Percentiles rank a stretch among this genome's conserved stretches.
Evolutionary conservation across 2,113 vertebrate species (phyloP).

Genomic region (Parus major): DNA sequence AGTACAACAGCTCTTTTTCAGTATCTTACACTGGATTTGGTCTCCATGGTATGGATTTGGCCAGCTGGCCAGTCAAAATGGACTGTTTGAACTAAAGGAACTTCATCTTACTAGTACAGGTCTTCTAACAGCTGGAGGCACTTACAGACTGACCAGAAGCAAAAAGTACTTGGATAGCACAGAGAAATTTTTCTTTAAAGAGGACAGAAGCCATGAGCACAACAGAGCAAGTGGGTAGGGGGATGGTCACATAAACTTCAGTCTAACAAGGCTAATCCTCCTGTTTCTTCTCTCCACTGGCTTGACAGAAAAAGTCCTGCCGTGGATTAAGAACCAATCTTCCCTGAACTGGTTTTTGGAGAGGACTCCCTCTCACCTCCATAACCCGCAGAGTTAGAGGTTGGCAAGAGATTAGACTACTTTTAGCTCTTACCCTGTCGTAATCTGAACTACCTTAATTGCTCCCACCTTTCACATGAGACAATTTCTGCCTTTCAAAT

Average conservation of each 20-base stretch:
- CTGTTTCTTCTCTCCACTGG: neutral
- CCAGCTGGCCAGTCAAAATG: neutral
- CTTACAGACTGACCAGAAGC: neutral
- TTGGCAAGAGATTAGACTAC: neutral
- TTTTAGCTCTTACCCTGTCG: neutral
- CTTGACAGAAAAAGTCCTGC: neutral
- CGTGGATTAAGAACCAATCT: neutral
- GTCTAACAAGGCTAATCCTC: neutral
- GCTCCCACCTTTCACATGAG: neutral
- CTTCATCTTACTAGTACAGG: neutral
- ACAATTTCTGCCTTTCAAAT: neutral
- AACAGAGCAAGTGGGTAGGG: neutral
- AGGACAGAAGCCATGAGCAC: neutral
- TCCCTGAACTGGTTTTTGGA: neutral
- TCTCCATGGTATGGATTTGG: neutral
- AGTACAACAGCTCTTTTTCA: constrained; percentile 43
- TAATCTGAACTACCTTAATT: neutral
- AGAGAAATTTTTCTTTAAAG: neutral
- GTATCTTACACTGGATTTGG: neutral
- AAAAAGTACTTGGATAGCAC: neutral
- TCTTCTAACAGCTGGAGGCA: neutral
- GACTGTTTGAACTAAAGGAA: neutral
- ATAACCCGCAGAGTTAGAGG: neutral
- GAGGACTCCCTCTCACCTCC: neutral
- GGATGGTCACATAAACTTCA: neutral